Percentiles rank a stretch among this genome's conserved stretches.
Evolutionary conservation across 2,113 vertebrate genomes (phyloP).

Genomic region (Eupsittula cactorum): DNA sequence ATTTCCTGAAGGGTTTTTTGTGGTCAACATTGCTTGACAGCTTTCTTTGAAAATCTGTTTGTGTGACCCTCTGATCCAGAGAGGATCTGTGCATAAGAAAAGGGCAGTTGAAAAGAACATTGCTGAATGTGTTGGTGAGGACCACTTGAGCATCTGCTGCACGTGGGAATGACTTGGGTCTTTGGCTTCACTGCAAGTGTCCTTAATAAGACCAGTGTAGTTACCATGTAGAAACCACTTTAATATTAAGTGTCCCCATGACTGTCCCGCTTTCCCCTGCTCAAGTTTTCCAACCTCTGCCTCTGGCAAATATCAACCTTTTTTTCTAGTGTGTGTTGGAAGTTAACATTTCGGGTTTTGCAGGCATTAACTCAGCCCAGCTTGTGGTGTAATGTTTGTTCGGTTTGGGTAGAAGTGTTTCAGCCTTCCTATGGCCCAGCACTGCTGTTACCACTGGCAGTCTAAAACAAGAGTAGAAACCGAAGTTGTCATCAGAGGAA

Average conservation of each 20-base stretch:
- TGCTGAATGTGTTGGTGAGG: neutral
- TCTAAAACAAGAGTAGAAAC: conserved; percentile 44
- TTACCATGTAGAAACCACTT: neutral
- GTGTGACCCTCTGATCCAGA: neutral
- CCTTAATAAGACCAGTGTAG: neutral
- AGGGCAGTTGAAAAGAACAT: neutral
- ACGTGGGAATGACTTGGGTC: neutral
- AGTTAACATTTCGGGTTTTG: neutral
- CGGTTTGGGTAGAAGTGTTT: neutral
- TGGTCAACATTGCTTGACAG: neutral
- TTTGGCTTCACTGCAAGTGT: neutral
- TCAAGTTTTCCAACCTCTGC: neutral
- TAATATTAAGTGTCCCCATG: neutral
- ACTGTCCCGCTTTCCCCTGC: neutral
- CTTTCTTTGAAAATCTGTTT: neutral
- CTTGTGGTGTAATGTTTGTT: neutral
- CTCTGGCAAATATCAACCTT: neutral
- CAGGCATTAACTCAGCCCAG: neutral
- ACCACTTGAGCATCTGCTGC: neutral
- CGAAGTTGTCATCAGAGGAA: conserved; percentile 11
- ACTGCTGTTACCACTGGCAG: neutral
- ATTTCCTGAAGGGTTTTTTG: neutral
- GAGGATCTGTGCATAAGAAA: neutral
- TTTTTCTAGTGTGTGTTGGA: neutral
- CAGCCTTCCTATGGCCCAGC: neutral